Evolutionary conservation across 2,888 invertebrate species (phyloP).

Genomic region (Pedicia rivosa): DNA sequence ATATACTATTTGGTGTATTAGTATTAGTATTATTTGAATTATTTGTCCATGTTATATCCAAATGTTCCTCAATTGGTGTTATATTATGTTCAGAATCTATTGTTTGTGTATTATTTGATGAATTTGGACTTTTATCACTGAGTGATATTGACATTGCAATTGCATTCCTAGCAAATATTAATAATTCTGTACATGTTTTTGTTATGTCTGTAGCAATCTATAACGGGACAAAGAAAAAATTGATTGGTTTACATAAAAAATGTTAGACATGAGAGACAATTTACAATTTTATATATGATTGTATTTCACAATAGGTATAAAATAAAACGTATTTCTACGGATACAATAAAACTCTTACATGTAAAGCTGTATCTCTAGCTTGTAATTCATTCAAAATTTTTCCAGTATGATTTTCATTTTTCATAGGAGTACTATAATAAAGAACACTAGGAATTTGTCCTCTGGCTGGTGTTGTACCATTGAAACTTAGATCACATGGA

Average conservation of each 20-base stretch:
- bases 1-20: slow-evolving; percentile 8
- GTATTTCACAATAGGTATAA: too few relatives aligned
- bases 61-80: slow-evolving; percentile 31
- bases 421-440: slow-evolving; percentile 39
- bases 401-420: slow-evolving; percentile 18
- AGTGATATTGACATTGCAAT: slow-evolving; percentile 35
- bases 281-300: too few relatives aligned
- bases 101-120: slow-evolving; percentile 31
- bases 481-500: slow-evolving; percentile 83
- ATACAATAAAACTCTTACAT: slow-evolving; percentile 38
- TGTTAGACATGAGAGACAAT: too few relatives aligned
- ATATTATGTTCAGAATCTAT: slow-evolving; percentile 32
- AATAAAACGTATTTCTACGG: too few relatives aligned
- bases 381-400: slow-evolving; percentile 22
- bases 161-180: slow-evolving; percentile 59
- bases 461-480: slow-evolving; percentile 88
- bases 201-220: slow-evolving; percentile 64
- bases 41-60: slow-evolving; percentile 31
- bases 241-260: too few relatives aligned
- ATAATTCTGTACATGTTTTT: slow-evolving; percentile 57
- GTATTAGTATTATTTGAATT: slow-evolving; percentile 26
- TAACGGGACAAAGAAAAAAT: slow-evolving; percentile 36
- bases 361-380: slow-evolving; percentile 35
- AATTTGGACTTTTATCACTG: slow-evolving; percentile 37
- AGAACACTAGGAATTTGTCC: slow-evolving; percentile 90